Evolutionary conservation across 1,140 invertebrate genomes (phyloP).

Genomic region (Octopus bimaculoides): DNA sequence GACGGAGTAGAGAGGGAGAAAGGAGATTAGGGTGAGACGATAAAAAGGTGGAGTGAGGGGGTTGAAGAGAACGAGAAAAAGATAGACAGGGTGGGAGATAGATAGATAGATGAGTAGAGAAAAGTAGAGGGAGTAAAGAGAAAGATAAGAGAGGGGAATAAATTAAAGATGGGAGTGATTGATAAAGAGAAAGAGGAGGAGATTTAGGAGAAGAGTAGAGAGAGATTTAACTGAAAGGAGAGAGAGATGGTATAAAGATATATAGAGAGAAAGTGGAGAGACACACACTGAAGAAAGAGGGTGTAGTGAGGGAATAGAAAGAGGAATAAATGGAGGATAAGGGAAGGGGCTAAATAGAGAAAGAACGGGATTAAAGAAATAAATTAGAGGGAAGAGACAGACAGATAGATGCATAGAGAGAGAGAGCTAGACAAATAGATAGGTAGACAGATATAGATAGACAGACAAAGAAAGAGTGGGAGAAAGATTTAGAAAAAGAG

Average conservation of each 20-base stretch:
- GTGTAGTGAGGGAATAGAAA: background rate
- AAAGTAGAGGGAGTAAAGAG: background rate
- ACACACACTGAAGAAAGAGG: background rate
- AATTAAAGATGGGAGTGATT: background rate
- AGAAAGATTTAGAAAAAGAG: background rate
- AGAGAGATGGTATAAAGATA: background rate
- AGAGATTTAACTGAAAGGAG: background rate
- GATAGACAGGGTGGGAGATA: background rate
- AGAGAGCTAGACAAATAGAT: background rate
- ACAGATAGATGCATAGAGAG: background rate
- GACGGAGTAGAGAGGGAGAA: background rate
- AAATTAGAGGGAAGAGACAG: background rate
- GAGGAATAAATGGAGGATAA: background rate
- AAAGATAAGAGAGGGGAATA: background rate
- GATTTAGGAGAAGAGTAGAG: background rate
- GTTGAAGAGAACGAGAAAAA: background rate
- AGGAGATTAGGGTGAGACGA: background rate
- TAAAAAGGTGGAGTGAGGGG: background rate
- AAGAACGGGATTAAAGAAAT: background rate
- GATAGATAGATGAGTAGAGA: background rate
- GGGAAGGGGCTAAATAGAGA: background rate
- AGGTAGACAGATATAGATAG: no score
- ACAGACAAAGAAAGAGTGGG: background rate
- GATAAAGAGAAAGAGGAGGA: background rate
- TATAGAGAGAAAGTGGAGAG: background rate